Base-by-base conservation (phyloP, 1,140 invertebrate genomes). In the Prorops nasuta region DNA sequence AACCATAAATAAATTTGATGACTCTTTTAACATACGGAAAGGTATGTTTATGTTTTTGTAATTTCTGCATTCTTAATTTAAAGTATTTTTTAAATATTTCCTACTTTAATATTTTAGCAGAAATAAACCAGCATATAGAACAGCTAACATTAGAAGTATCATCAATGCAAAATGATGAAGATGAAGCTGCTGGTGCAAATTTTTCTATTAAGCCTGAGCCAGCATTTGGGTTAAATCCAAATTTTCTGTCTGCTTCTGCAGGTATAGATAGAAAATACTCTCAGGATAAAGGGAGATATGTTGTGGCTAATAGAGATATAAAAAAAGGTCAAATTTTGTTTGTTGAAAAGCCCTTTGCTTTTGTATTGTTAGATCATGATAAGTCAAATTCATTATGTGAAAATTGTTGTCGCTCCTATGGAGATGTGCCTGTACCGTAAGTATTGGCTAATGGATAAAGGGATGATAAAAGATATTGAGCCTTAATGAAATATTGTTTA, bases 301-400 rank as follows among this genome's bases (percentile, higher is more conserved):
- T 85, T 12, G 47, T 80, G 15, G 74, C 83, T 10, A 78, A 77
- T 39, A 71, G 67, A 58, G 67, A 80, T 50, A 78, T 90, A 18
- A 64, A 79, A 47, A 76, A 77, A 46, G 86, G 86, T 1, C 81
- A 89, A 58, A 73, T 84, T 40, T 51, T 90, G 2, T 85, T 89
- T 64, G 71, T 86, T 3, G 88, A 90, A 69, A 82, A 84, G 58
- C 84, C 88, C n/a, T 88, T 83, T 72, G 75, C 83, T 35, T 84
- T 84, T 57, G 83, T 87, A 18, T 67, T 85, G 28, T 64, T 81
- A 14, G 72, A 79, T 43, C 71, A 78, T 51, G 37, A 54, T 19
- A 67, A 74, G 28, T 55, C 61, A 21, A 77, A 80, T 61, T 82
- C 45, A 10, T 15, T 67, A 35, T 77, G 75, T 51, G 57, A 83